Evolutionary conservation across 1,140 invertebrate genomes (phyloP).

Genomic region (Brachionus plicatilis): DNA sequence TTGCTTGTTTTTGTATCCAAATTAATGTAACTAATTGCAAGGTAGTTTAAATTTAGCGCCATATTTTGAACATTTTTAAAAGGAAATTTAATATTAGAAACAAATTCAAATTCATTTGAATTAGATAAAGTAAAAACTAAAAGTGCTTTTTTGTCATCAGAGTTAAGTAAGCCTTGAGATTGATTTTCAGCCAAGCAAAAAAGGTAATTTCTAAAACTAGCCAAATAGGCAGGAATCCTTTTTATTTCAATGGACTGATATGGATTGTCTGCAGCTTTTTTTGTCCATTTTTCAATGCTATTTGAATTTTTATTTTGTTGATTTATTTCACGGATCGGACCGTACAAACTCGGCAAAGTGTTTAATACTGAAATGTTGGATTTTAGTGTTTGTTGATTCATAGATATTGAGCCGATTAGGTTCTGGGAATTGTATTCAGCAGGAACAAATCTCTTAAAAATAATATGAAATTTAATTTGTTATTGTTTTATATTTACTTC

Average conservation of each 20-base stretch:
- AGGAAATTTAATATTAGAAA: neutral
- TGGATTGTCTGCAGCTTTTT: constrained; percentile 3
- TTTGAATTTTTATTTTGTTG: neutral
- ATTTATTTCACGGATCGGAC: neutral
- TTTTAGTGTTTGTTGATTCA: neutral
- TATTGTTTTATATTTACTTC: neutral
- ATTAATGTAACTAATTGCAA: neutral
- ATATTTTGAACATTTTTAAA: neutral
- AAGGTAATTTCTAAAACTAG: constrained; percentile 33
- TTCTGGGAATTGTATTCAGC: neutral
- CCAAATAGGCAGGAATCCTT: neutral
- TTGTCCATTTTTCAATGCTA: neutral
- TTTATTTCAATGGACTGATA: neutral
- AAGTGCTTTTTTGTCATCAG: constrained; percentile 4
- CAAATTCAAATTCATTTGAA: neutral
- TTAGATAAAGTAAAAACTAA: neutral
- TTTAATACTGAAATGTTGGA: neutral
- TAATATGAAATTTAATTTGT: neutral
- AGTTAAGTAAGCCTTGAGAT: neutral
- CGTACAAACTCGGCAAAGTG: neutral
- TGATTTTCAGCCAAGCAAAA: neutral
- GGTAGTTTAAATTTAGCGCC: neutral
- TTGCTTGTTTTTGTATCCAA: neutral
- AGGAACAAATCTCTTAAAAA: neutral
- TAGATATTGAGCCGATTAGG: neutral